These are phyloP conservation scores for Acronicta alni DNA, from an alignment of 2,888 invertebrate genomes.

Conservation along the genomic window DNA sequence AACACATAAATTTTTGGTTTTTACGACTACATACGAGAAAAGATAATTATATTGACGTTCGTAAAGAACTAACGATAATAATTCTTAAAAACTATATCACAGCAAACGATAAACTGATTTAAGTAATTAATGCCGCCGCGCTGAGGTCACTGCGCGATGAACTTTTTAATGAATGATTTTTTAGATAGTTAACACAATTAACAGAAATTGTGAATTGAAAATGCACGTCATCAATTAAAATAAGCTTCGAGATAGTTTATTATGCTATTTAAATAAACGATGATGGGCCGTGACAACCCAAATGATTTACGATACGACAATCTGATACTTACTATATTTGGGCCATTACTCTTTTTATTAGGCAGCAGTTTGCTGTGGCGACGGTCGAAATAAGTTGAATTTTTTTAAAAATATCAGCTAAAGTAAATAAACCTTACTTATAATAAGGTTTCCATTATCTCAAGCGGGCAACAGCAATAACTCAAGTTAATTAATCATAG, in stretches of 20 bases:
- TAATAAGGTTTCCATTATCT: slow-evolving; percentile 57
- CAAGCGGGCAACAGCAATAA: slow-evolving; percentile 59
- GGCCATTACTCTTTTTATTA: slow-evolving; percentile 28
- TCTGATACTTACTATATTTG: slow-evolving; percentile 19
- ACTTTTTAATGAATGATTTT: slow-evolving; percentile 60
- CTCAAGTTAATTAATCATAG: slow-evolving; percentile 79
- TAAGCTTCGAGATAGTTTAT: slow-evolving; percentile 55
- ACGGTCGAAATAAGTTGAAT: slow-evolving; percentile 21
- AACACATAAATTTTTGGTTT: slow-evolving; percentile 68
- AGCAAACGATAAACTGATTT: slow-evolving; percentile 28
- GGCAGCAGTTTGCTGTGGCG: slow-evolving; percentile 12
- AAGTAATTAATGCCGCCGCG: slow-evolving; percentile 48
- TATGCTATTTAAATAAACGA: slow-evolving; percentile 50
- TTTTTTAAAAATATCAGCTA: slow-evolving; percentile 24
- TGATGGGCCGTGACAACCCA: slow-evolving; percentile 51
- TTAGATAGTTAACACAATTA: slow-evolving; percentile 56
- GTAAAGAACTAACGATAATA: slow-evolving; percentile 48
- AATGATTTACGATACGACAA: slow-evolving; percentile 31
- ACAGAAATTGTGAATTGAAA: slow-evolving; percentile 61
- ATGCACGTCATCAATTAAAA: slow-evolving; percentile 71
- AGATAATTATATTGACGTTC: slow-evolving; percentile 62
- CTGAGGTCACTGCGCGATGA: slow-evolving; percentile 59
- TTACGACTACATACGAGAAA: slow-evolving; percentile 57
- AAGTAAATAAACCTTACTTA: slow-evolving; percentile 46
- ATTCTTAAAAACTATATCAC: slow-evolving; percentile 36